phyloP scores from a whole-genome alignment of 2,888 invertebrate genomes.

The Desoria tigrina region DNA sequence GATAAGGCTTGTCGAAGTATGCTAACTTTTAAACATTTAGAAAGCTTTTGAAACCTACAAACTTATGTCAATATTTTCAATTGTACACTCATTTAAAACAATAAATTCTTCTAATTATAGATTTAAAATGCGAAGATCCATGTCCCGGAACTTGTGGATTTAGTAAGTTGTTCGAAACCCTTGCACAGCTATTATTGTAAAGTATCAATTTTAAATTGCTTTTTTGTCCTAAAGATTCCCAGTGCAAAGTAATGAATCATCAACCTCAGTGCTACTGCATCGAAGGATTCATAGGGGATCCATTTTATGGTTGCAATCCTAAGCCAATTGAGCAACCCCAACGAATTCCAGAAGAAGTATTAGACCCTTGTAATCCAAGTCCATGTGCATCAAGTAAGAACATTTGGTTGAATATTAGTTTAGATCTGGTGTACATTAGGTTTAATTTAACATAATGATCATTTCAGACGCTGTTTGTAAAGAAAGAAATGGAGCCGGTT shows the following conservation, averaged over 20 bases:
- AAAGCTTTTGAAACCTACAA: too few relatives aligned
- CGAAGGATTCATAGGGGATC: slow-evolving; percentile 73
- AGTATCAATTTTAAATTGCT: too few relatives aligned
- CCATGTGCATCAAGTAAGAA: slow-evolving; percentile 66
- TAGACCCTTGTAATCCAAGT: slow-evolving; percentile 68
- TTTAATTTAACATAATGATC: too few relatives aligned
- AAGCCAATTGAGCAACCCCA: slow-evolving; percentile 48
- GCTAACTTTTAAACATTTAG: too few relatives aligned
- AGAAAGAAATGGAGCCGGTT: slow-evolving; percentile 74
- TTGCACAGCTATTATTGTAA: too few relatives aligned
- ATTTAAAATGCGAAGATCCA: slow-evolving; percentile 63
- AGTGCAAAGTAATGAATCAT: slow-evolving; percentile 3
- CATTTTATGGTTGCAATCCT: slow-evolving; percentile 70
- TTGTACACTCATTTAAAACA: too few relatives aligned
- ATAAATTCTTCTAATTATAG: too few relatives aligned
- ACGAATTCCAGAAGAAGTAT: not conserved
- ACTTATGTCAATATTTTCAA: too few relatives aligned
- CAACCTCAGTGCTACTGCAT: slow-evolving; percentile 41
- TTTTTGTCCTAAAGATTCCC: not conserved
- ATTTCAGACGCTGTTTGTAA: slow-evolving; percentile 69
- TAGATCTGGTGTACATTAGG: too few relatives aligned
- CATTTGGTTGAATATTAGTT: too few relatives aligned
- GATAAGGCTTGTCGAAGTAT: slow-evolving; percentile 66
- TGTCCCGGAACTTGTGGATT: slow-evolving; percentile 65
- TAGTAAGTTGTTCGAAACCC: not conserved